phyloP scores from a whole-genome alignment of 1,140 invertebrate genomes.

The Steinernema khuongi region DNA sequence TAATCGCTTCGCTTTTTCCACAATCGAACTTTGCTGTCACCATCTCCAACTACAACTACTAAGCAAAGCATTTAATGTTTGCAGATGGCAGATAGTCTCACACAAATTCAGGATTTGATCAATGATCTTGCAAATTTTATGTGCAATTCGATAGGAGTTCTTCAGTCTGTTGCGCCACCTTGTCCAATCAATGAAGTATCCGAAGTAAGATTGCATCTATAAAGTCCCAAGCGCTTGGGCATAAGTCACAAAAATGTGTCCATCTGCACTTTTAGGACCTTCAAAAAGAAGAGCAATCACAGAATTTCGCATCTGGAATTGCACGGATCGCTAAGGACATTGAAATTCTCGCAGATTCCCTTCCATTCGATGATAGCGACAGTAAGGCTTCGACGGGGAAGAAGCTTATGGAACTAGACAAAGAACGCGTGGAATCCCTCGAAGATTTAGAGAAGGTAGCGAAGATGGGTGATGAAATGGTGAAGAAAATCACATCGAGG shows the following conservation, averaged over 20 bases:
- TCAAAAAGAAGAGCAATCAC: slow-evolving; percentile 67
- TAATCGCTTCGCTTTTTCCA: no score
- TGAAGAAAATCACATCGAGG: slow-evolving; percentile 24
- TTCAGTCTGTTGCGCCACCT: slow-evolving; percentile 86
- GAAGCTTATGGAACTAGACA: slow-evolving; percentile 41
- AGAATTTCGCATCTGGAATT: slow-evolving; percentile 72
- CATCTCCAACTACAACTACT: no score
- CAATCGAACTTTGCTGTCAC: no score
- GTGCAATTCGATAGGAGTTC: slow-evolving; percentile 89
- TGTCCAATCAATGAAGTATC: slow-evolving; percentile 79
- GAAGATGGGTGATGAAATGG: slow-evolving; percentile 35
- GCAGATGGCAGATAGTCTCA: slow-evolving; percentile 85
- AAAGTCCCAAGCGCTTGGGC: neutral
- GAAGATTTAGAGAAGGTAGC: slow-evolving; percentile 31
- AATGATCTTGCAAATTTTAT: slow-evolving; percentile 97
- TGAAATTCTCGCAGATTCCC: slow-evolving; percentile 88
- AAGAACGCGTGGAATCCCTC: slow-evolving; percentile 26
- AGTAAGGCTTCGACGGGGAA: slow-evolving; percentile 47
- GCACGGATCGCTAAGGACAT: slow-evolving; percentile 90
- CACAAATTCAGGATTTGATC: slow-evolving; percentile 91
- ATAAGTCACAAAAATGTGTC: neutral
- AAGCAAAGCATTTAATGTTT: neutral
- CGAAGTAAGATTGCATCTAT: slow-evolving; percentile 41
- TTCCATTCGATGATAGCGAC: slow-evolving; percentile 68
- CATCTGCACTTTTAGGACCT: slow-evolving; percentile 37